Evolutionary conservation across 2,797 vertebrate genomes (phyloP), one percentile per base, ranked within the genome.

Genomic region (Artibeus lituratus): DNA sequence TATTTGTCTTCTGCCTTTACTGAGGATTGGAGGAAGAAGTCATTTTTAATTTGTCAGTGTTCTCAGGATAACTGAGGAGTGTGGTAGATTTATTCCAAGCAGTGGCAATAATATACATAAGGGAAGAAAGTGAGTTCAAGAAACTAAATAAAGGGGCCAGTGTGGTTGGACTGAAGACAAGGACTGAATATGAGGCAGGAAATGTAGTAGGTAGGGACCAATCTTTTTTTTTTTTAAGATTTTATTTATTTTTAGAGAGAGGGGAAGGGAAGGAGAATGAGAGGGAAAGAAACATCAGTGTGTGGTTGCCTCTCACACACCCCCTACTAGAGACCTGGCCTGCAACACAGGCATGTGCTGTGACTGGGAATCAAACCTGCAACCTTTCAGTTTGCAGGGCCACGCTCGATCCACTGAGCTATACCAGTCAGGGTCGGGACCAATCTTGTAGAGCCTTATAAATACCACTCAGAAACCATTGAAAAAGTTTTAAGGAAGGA

Each of bases 401-500:
- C n/a, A n/a, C n/a, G n/a, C n/a, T n/a, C n/a, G n/a, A n/a, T n/a
- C n/a, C n/a, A n/a, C n/a, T n/a, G n/a, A n/a, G n/a, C n/a, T n/a
- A n/a, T n/a, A n/a, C n/a, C n/a, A n/a, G n/a, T n/a, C n/a, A n/a
- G n/a, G n/a, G n/a, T n/a, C n/a, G n/a, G n/a, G n/a, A n/a, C n/a
- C n/a, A n/a, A n/a, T n/a, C 12, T 51, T 44, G 15, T 47, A 42
- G 21, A 74, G 11, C 35, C 37, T 81, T 67, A 51, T 11, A 76
- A 42, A 29, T 67, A 84, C 78, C 47, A 44, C 53, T 49, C 16
- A 49, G 57, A 84, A 84, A 12, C 42, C 83, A 22, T 10, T n/a
- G n/a, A 57, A 93, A 80, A n/a, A n/a, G n/a, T 94, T 84, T 37
- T 93, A 74, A 89, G 44, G 51, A 90, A 87, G 37, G 7, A 93